phyloP scores from a whole-genome alignment of 2,797 vertebrate species.

The Amniataba percoides region DNA sequence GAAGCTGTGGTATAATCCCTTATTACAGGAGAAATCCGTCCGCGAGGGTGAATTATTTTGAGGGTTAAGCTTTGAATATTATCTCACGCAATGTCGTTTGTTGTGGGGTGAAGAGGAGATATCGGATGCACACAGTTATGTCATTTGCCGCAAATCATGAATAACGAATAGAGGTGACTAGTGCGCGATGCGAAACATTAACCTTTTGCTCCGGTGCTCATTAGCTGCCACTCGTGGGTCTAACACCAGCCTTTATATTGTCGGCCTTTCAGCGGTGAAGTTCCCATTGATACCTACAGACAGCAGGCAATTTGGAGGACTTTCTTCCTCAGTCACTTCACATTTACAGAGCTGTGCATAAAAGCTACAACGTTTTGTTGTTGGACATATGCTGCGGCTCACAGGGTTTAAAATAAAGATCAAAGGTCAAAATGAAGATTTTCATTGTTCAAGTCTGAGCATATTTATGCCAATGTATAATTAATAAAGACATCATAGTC shows the following conservation, averaged over 20 bases:
- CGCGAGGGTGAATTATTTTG: constrained; percentile 53
- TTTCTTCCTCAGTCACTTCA: constrained; percentile 1
- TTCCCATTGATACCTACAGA: neutral
- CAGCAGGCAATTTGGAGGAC: neutral
- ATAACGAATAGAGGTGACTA: constrained; percentile 28
- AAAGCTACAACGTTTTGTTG: neutral
- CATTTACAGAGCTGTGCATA: neutral
- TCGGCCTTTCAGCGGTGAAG: neutral
- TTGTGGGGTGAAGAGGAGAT: constrained; percentile 35
- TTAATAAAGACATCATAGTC: neutral
- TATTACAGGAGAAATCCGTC: constrained; percentile 47
- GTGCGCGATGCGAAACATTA: neutral
- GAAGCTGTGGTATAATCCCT: constrained; percentile 56
- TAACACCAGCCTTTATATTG: neutral
- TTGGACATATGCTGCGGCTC: neutral
- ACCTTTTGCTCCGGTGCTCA: constrained; percentile 21
- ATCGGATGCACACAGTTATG: constrained; percentile 39
- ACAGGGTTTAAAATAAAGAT: neutral
- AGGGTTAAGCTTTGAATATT: constrained; percentile 55
- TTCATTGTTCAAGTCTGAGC: neutral
- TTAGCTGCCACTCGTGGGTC: constrained; percentile 9
- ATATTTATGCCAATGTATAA: neutral
- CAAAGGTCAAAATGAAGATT: neutral
- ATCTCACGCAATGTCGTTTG: constrained; percentile 40
- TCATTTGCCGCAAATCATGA: constrained; percentile 44